phyloP scores from a whole-genome alignment of 2,797 vertebrate genomes.

The Chiloscyllium punctatum region DNA sequence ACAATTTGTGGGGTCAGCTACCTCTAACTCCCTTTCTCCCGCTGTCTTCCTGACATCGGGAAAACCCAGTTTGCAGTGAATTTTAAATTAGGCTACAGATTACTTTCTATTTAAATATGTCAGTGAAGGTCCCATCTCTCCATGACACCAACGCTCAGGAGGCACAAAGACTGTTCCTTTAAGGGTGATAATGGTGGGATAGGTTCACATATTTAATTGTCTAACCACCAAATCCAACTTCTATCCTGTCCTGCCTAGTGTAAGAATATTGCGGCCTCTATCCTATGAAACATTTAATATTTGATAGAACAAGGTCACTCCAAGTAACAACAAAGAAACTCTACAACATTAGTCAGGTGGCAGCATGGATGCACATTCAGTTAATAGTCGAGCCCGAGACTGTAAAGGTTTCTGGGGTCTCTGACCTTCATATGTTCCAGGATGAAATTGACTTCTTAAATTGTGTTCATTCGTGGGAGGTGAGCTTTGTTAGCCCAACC shows the following conservation, averaged over 20 bases:
- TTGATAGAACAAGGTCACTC: too few relatives aligned
- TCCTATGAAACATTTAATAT: too few relatives aligned
- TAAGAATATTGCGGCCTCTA: too few relatives aligned
- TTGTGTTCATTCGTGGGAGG: not conserved
- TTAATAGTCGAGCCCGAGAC: too few relatives aligned
- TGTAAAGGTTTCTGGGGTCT: not conserved
- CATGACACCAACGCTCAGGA: not conserved
- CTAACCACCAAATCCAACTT: too few relatives aligned
- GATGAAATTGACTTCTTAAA: too few relatives aligned
- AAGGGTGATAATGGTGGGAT: not conserved
- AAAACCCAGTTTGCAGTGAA: not conserved
- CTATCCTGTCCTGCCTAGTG: too few relatives aligned
- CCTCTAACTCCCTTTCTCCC: not conserved
- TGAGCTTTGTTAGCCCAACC: too few relatives aligned
- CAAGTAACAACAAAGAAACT: too few relatives aligned
- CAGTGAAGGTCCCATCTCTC: not conserved
- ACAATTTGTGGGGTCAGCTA: not conserved
- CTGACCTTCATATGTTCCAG: not conserved
- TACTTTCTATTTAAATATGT: not conserved
- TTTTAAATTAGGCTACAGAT: not conserved
- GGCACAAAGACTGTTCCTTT: not conserved
- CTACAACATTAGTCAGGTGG: too few relatives aligned
- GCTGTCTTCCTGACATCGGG: not conserved
- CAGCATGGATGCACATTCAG: too few relatives aligned
- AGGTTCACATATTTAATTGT: not conserved